Percentiles rank a stretch among this genome's conserved stretches.
phyloP scores from a whole-genome alignment of 2,888 invertebrate species.

The Lochmaea capreae region DNA sequence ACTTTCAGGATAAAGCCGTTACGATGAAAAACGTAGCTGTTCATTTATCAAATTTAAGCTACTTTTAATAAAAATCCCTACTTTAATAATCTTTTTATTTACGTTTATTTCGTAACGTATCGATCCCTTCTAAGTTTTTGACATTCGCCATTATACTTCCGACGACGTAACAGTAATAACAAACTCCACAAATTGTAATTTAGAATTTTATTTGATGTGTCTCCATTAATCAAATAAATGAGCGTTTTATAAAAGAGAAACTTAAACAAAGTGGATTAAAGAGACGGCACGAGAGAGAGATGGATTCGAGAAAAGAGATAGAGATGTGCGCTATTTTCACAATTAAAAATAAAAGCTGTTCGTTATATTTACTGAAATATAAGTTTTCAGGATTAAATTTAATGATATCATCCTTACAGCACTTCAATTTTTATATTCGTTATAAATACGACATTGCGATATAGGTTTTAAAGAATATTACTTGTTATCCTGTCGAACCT shows the following conservation, averaged over 20 bases:
- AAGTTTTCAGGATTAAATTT: slow-evolving; percentile 18
- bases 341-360: slow-evolving; percentile 22
- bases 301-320: slow-evolving; percentile 15
- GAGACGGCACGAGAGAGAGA: slow-evolving; percentile 17
- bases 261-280: slow-evolving; percentile 34
- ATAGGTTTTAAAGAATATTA: not conserved
- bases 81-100: not conserved
- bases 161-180: slow-evolving; percentile 34
- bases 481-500: too few relatives aligned
- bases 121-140: slow-evolving; percentile 6
- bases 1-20: too few relatives aligned
- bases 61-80: not conserved
- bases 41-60: not conserved
- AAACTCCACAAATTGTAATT: slow-evolving; percentile 38
- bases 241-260: slow-evolving; percentile 34
- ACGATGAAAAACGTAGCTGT: not conserved
- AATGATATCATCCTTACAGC: not conserved
- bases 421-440: not conserved
- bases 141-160: slow-evolving; percentile 12
- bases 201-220: slow-evolving; percentile 40
- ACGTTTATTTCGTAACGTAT: not conserved
- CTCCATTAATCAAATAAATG: slow-evolving; percentile 38
- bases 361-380: slow-evolving; percentile 22
- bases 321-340: slow-evolving; percentile 13
- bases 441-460: not conserved